Percentiles rank a stretch among this genome's conserved stretches.
These are phyloP conservation scores for Ceratosolen fusciceps DNA, from an alignment of 1,140 invertebrate genomes.

Conservation along the genomic window DNA sequence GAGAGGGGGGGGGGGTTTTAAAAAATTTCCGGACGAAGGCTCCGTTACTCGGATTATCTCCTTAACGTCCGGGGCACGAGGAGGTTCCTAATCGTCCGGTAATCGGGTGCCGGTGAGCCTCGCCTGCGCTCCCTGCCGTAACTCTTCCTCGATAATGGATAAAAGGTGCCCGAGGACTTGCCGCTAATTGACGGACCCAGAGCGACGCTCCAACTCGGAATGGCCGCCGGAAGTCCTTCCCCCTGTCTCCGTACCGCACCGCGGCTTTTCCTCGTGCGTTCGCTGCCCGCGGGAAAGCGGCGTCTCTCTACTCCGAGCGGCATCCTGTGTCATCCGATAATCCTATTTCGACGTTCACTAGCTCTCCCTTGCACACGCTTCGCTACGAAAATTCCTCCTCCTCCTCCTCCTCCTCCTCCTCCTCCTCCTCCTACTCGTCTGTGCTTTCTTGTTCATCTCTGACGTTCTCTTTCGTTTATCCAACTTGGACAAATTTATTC, in stretches of 20 bases:
- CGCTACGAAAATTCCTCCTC: too few relatives aligned
- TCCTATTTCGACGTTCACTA: too few relatives aligned
- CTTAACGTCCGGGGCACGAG: conserved; percentile 49
- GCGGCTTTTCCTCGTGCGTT: background rate
- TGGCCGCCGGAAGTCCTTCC: background rate
- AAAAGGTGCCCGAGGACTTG: conserved; percentile 31
- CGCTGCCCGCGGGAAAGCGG: background rate
- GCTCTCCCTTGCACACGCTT: too few relatives aligned
- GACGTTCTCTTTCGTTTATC: too few relatives aligned
- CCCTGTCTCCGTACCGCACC: background rate
- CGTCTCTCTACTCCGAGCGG: background rate
- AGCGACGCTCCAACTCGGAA: background rate
- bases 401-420: too few relatives aligned
- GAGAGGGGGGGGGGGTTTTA: background rate
- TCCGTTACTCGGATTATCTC: conserved; percentile 41
- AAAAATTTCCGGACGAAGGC: conserved; percentile 46
- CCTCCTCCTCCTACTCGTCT: too few relatives aligned
- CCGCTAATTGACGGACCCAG: conserved; percentile 41
- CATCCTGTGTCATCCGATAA: background rate
- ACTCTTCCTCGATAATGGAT: conserved; percentile 50
- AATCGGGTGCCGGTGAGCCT: conserved; percentile 48
- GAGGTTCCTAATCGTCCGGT: conserved; percentile 52
- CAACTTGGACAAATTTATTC: too few relatives aligned
- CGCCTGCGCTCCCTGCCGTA: conserved; percentile 39
- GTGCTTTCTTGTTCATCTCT: too few relatives aligned